Base-by-base conservation (phyloP, 2,888 invertebrate genomes). In the Vesta saturnalis region DNA sequence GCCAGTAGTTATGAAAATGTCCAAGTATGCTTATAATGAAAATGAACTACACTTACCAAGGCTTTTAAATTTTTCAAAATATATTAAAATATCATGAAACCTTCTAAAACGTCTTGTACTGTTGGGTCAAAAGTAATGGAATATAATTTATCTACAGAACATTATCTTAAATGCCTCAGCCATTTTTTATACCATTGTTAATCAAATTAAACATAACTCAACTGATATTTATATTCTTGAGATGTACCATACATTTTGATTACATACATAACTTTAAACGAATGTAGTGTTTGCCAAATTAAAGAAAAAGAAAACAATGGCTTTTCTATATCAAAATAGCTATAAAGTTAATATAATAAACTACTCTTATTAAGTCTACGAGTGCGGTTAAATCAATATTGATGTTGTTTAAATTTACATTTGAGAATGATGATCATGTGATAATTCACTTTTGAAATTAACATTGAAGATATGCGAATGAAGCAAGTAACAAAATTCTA, bases 311-410 rank as follows among this genome's bases (percentile, higher is more conserved):
- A 62, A 55, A 47, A 70, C 59, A 66, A 62, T 70, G 70, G 70
- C 70, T n/a, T 54, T 59, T 70, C 66, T 66, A 66, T 70, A 66
- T 66, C 63, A 70, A 66, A 70, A 70, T 70, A 70, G 61, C 61
- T 70, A 57, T 66, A 60, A 67, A 62, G 61, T 49, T 49, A 66
- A 63, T 63, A 68, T 63, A 60, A 66, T 64, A 52, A 59, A 62
- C 66, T 70, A 70, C 46, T 66, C 58, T 70, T 70, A 70, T 66
- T 70, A 66, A 60, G 64, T 64, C 62, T 69, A 69, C 59, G 63
- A 64, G 64, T 70, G 70, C 66, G 16, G 60, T 56, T 21, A 67
- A 46, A 62, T 62, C 39, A 57, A 52, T 60, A 58, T 21, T 21
- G 43, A 61, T 56, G 21, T 30, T 30, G 12, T 54, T 61, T 55